Evolutionary conservation across 2,113 vertebrate species (phyloP).

Genomic region (Neofelis nebulosa): DNA sequence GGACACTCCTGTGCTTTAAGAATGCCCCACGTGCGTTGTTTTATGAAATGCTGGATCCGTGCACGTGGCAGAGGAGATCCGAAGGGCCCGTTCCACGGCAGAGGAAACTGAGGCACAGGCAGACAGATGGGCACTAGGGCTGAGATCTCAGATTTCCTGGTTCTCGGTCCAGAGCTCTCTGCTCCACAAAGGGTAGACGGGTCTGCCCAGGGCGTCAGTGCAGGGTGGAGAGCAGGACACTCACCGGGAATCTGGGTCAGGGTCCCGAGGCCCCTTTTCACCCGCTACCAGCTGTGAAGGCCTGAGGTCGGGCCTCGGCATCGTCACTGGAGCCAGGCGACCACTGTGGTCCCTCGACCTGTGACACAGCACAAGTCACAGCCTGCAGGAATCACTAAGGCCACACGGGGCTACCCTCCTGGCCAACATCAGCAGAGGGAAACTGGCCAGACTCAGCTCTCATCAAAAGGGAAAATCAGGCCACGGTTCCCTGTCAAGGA

Average conservation of each 20-base stretch:
- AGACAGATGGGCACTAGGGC: background rate
- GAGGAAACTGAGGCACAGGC: background rate
- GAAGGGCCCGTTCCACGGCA: background rate
- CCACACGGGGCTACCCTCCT: accelerated
- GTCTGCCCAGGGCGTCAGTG: background rate
- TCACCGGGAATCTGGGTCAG: accelerated
- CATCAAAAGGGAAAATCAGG: background rate
- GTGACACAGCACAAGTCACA: background rate
- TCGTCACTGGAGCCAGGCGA: background rate
- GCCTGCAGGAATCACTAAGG: too few relatives aligned
- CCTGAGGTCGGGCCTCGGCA: background rate
- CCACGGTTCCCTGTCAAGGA: background rate
- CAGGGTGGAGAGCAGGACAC: background rate
- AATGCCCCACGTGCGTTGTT: accelerated
- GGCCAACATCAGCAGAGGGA: background rate
- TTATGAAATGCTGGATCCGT: background rate
- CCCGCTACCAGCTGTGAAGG: background rate
- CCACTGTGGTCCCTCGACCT: background rate
- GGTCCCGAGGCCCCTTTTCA: background rate
- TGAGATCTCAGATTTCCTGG: background rate
- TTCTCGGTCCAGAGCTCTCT: too few relatives aligned
- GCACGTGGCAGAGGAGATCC: accelerated
- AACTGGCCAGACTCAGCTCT: background rate
- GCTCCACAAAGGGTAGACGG: background rate
- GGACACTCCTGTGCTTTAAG: accelerated